These are phyloP conservation scores for Xestobium rufovillosum DNA, from an alignment of 2,888 invertebrate species.

Conservation along the genomic window DNA sequence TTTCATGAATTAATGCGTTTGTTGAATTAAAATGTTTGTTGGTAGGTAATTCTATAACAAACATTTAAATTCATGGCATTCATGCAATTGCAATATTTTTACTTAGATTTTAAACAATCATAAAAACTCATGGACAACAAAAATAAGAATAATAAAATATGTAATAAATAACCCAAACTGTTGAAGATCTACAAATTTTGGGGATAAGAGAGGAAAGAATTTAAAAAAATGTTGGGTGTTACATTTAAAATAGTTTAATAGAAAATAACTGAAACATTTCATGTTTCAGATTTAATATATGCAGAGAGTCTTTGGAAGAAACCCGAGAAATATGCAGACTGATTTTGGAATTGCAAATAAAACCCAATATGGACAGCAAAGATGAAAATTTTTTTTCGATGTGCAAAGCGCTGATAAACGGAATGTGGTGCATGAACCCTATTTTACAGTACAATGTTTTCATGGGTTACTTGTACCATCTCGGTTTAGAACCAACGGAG, in stretches of 20 bases:
- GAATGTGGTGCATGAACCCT: conserved; percentile 63
- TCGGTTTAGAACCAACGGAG: conserved; percentile 13
- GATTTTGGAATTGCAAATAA: conserved; percentile 53
- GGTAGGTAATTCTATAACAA: no score
- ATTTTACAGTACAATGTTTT: conserved; percentile 51
- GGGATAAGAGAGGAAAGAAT: no score
- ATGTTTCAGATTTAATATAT: conserved; percentile 59
- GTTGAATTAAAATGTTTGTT: no score
- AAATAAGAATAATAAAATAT: not conserved
- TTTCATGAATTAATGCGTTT: no score
- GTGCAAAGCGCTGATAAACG: conserved; percentile 56
- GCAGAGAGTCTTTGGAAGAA: conserved; percentile 54
- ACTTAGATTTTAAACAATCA: not conserved
- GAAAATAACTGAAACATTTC: not conserved
- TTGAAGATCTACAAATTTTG: no score
- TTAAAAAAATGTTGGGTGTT: no score
- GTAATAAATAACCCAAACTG: no score
- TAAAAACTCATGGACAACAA: not conserved
- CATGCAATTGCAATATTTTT: no score
- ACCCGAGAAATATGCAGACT: conserved; percentile 54
- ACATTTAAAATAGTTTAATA: no score
- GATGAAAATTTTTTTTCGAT: conserved; percentile 58
- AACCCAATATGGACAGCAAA: conserved; percentile 53
- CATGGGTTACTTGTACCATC: conserved; percentile 39
- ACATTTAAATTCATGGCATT: no score